These are phyloP conservation scores for Dicyrtomina minuta DNA, from an alignment of 2,888 invertebrate genomes.

Conservation along the genomic window DNA sequence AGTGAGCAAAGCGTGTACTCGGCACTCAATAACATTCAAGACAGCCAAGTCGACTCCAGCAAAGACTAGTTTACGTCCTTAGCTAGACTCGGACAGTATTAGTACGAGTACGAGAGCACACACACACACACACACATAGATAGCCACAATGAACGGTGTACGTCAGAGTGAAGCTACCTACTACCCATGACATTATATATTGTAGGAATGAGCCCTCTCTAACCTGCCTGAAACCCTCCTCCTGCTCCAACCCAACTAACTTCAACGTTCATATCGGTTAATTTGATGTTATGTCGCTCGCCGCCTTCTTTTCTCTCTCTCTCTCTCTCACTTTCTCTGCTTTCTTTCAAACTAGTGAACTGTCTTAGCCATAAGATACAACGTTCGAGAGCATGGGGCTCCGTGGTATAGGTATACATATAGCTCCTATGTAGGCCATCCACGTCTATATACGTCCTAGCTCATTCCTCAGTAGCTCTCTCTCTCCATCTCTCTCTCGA, in stretches of 20 bases:
- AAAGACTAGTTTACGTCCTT: constrained; percentile 15
- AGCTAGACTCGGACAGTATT: constrained; percentile 7
- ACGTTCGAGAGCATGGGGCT: too few relatives aligned
- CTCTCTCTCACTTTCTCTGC: neutral
- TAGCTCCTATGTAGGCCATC: neutral
- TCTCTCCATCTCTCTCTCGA: neutral
- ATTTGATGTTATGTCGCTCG: constrained; percentile 26
- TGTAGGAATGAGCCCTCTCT: neutral
- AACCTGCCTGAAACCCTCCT: constrained; percentile 6
- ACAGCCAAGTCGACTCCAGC: constrained; percentile 3
- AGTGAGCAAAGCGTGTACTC: constrained; percentile 3
- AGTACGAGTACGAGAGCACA: neutral
- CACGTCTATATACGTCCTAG: neutral
- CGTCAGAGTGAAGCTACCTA: neutral
- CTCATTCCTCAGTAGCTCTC: too few relatives aligned
- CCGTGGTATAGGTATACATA: too few relatives aligned
- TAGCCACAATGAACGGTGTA: neutral
- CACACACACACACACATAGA: neutral
- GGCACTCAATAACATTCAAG: constrained; percentile 21
- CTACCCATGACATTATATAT: neutral
- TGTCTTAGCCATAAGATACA: too few relatives aligned
- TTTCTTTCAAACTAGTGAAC: neutral
- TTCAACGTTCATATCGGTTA: constrained; percentile 31
- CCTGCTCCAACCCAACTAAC: constrained; percentile 12
- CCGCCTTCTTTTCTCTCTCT: constrained; percentile 12